Base-by-base conservation (phyloP, 2,888 invertebrate genomes). In the Microchrysa polita region DNA sequence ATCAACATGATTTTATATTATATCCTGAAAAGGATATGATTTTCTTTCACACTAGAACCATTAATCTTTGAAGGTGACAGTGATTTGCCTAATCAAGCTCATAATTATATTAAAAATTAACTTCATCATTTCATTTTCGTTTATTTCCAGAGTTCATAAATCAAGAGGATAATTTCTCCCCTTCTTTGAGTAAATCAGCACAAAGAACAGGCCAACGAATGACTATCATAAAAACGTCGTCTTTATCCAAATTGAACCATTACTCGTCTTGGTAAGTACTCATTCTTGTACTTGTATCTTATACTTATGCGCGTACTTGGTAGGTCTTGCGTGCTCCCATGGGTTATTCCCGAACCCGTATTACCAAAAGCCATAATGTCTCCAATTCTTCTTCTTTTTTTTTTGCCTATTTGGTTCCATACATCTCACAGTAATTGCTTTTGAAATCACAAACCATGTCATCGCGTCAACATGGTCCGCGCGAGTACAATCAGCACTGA, bases 141-240 rank as follows among this genome's bases (percentile, higher is more conserved):
- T 48, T 48, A 48, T 48, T 48, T 48, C 12, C 48, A 48, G 48
- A 48, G 48, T n/a, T n/a, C 48, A n/a, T 48, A 48, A 48, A 48
- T 48, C 48, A 48, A 12, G 10, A 12, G 12, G 14, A 48, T n/a
- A n/a, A n/a, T 48, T 48, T 48, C 48, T 48, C 16, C 48, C 12
- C 12, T n/a, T 48, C 16, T 48, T n/a, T 48, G 48, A 12, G 48
- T 10, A 5, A 55, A 57, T 20, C 57, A 22, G 23, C 5, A 16
- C 9, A 2, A 55, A 9, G 22, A 14, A 14, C 23, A 59, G 23
- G 23, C 59, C 22, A 27, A 59, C 59, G 59, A 59, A 59, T 59
- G 59, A 59, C 14, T 59, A 23, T 59, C 22, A 59, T 59, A 59
- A 59, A 59, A 59, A 59, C 22, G 9, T 59, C 23, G 22, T 14